A percentile compares a stretch with the other conserved stretches of the same genome.
phyloP scores from a whole-genome alignment of 2,888 invertebrate species.

The Portevinia maculata region DNA sequence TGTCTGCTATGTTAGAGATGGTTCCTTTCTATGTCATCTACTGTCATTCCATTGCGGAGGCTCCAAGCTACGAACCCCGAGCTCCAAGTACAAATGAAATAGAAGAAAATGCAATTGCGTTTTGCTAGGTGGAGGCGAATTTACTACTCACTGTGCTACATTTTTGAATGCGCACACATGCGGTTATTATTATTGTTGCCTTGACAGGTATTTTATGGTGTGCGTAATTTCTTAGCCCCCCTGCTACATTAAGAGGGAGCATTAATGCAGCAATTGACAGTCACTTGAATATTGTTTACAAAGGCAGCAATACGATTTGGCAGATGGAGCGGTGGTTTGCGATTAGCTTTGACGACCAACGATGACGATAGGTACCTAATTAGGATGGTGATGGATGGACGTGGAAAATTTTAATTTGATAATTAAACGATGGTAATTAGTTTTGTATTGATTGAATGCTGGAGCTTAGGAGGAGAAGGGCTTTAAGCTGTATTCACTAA shows the following conservation, averaged over 20 bases:
- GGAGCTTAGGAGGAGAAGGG: not conserved
- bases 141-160: not conserved
- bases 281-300: constrained; percentile 58
- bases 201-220: constrained; percentile 20
- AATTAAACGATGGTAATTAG: not conserved
- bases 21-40: constrained; percentile 30
- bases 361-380: not conserved
- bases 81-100: not conserved
- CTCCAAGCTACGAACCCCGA: not conserved
- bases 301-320: not conserved
- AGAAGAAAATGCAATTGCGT: constrained; percentile 58
- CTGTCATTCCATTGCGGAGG: constrained; percentile 54
- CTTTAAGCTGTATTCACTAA: too few relatives aligned
- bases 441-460: not conserved
- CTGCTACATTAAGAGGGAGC: constrained; percentile 20
- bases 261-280: constrained; percentile 42
- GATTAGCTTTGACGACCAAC: not conserved
- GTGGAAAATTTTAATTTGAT: not conserved
- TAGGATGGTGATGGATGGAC: not conserved
- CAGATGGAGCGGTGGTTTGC: too few relatives aligned
- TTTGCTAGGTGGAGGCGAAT: constrained; percentile 48
- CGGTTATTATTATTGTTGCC: constrained; percentile 37
- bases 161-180: constrained; percentile 1
- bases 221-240: constrained; percentile 12
- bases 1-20: not conserved